These are phyloP conservation scores for Platerodrilus igneus DNA, from an alignment of 2,888 invertebrate genomes.

Conservation along the genomic window DNA sequence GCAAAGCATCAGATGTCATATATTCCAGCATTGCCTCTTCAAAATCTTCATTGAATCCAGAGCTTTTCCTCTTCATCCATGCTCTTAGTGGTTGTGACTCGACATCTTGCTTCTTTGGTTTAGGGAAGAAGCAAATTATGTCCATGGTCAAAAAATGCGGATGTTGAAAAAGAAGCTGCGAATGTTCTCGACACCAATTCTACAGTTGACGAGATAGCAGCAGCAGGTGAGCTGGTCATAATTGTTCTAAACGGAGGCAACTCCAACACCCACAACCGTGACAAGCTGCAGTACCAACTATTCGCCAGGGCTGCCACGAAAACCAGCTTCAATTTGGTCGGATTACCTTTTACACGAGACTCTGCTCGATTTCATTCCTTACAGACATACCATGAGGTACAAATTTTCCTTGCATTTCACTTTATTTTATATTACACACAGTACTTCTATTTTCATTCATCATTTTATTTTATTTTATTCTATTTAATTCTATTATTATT, in stretches of 20 bases:
- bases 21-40: not conserved
- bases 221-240: not conserved
- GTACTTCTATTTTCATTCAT: no score
- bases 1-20: not conserved
- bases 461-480: no score
- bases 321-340: not conserved
- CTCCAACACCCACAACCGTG: not conserved
- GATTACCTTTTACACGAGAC: not conserved
- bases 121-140: no score
- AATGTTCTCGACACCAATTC: not conserved
- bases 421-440: no score
- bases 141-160: no score
- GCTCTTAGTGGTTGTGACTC: no score
- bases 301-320: not conserved
- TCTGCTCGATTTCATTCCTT: not conserved
- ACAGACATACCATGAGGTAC: not conserved
- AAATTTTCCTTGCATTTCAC: no score
- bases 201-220: not conserved
- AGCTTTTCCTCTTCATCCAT: no score
- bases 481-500: no score
- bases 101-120: no score
- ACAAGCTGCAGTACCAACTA: constrained; percentile 1
- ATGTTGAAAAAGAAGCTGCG: not conserved
- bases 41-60: no score
- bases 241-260: not conserved